Evolutionary conservation across 2,113 vertebrate species (phyloP).

Genomic region (Martes martes): DNA sequence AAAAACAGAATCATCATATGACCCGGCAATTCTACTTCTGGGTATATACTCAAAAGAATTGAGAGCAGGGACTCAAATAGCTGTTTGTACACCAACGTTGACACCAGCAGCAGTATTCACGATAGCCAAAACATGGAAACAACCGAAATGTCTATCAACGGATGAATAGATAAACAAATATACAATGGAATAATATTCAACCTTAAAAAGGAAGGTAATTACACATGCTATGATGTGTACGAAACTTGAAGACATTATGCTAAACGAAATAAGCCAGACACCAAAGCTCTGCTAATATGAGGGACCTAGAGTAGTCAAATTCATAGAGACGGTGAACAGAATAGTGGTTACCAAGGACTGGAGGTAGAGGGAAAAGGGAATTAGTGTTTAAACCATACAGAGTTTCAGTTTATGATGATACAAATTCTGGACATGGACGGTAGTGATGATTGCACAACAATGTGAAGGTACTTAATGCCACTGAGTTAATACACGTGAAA

Average conservation of each 20-base stretch:
- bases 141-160: not conserved
- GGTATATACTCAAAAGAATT: not conserved
- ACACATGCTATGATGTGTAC: not conserved
- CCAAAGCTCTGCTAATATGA: not conserved
- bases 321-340: not conserved
- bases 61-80: not conserved
- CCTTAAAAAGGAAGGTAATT: not conserved
- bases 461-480: not conserved
- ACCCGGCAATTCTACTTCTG: not conserved
- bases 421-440: not conserved
- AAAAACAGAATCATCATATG: not conserved
- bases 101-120: not conserved
- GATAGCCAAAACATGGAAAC: not conserved
- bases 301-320: not conserved
- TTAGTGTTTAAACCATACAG: not conserved
- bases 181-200: not conserved
- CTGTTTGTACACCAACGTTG: not conserved
- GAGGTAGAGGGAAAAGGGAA: fast-evolving
- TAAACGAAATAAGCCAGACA: not conserved
- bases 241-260: not conserved
- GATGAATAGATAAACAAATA: not conserved
- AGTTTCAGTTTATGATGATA: not conserved
- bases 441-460: not conserved
- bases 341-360: not conserved
- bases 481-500: not conserved